Percentiles rank a stretch among this genome's conserved stretches.
Evolutionary conservation across 1,140 invertebrate genomes (phyloP).

Genomic region (Bradynema listronoti): DNA sequence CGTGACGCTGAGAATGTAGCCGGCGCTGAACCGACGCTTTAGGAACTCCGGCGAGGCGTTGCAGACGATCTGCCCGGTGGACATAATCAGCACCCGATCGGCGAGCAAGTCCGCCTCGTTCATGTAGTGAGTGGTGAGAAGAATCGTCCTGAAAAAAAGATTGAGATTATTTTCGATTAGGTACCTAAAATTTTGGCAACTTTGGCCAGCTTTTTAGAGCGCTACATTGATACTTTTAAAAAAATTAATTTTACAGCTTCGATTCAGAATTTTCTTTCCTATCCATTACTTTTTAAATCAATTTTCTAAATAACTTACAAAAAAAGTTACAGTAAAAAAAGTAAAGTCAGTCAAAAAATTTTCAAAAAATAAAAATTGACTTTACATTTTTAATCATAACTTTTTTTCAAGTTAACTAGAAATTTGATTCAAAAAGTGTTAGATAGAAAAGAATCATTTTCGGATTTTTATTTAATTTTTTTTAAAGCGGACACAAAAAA

Average conservation of each 20-base stretch:
- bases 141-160: slow-evolving; percentile 21
- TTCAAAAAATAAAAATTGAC: too few species aligned
- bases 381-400: too few species aligned
- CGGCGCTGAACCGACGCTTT: slow-evolving; percentile 58
- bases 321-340: too few species aligned
- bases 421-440: background rate
- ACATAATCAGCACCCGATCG: slow-evolving; percentile 57
- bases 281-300: too few species aligned
- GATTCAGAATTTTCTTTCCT: too few species aligned
- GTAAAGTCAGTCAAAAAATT: too few species aligned
- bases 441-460: too few species aligned
- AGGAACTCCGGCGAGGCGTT: slow-evolving; percentile 66
- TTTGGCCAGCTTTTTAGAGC: background rate
- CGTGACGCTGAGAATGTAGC: slow-evolving; percentile 5
- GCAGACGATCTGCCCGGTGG: slow-evolving; percentile 64
- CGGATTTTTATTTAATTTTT: background rate
- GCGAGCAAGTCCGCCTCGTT: slow-evolving; percentile 90
- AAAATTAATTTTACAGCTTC: too few species aligned
- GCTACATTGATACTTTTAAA: too few species aligned
- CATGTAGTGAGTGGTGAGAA: slow-evolving; percentile 93
- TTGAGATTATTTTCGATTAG: background rate
- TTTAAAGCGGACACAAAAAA: background rate
- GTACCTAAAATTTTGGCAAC: background rate
- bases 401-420: too few species aligned
- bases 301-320: too few species aligned